phyloP scores from a whole-genome alignment of 92 coral and sea anemone species.

The Porites lobata region DNA sequence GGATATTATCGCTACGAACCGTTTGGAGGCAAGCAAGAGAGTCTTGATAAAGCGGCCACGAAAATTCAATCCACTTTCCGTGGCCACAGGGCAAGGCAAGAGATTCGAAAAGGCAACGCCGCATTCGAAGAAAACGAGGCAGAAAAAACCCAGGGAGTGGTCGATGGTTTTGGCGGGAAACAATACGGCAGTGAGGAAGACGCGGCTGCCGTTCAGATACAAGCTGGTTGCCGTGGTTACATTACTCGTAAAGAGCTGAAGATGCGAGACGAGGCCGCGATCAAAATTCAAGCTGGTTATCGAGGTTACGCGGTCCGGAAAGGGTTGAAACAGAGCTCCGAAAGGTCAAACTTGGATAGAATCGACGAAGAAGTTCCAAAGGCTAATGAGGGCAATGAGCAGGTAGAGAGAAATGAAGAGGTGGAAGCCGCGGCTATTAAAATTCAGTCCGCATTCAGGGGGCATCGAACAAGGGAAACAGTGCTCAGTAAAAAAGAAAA shows the following conservation, averaged over 20 bases:
- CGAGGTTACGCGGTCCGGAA: conserved; percentile 74
- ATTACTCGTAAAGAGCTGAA: conserved; percentile 60
- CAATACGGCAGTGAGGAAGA: conserved; percentile 51
- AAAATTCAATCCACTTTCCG: conserved; percentile 74
- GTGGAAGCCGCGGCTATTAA: conserved; percentile 80
- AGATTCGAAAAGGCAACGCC: not conserved
- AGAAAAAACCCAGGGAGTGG: not conserved
- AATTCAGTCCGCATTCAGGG: conserved; percentile 69
- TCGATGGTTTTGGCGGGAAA: conserved; percentile 32
- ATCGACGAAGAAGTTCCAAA: not conserved
- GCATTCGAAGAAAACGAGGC: not conserved
- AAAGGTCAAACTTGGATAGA: not conserved
- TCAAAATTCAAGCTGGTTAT: conserved; percentile 75
- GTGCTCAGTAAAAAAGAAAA: conserved; percentile 21
- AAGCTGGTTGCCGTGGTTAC: conserved; percentile 95
- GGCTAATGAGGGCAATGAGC: not conserved
- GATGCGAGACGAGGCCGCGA: conserved; percentile 68
- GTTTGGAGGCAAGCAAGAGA: conserved; percentile 17
- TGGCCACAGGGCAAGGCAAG: conserved; percentile 64
- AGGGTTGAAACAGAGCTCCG: conserved; percentile 5
- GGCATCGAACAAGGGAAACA: conserved; percentile 67
- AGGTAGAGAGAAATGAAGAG: conserved; percentile 13
- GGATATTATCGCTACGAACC: conserved; percentile 86
- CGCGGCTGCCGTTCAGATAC: conserved; percentile 86
- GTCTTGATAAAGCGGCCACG: conserved; percentile 40